Conservation (phyloP, 2,888 invertebrate genomes). For the Julus scandinavius region DNA sequence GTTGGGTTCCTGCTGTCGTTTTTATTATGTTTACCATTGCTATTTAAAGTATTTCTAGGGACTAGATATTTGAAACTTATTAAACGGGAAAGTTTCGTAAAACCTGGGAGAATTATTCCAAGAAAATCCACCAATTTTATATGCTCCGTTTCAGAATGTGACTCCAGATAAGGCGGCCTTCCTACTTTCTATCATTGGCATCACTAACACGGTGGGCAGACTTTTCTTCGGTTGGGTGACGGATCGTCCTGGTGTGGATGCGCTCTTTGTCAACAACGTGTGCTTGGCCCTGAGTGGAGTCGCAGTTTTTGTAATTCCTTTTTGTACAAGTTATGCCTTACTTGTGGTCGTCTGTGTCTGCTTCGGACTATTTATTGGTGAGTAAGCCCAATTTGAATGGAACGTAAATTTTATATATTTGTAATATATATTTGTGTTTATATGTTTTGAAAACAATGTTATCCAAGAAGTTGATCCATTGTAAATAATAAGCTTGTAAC, state of each 20-base stretch:
- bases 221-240: conserved; percentile 90
- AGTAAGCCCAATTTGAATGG: conserved; percentile 67
- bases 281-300: conserved; percentile 91
- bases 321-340: conserved; percentile 80
- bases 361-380: conserved; percentile 92
- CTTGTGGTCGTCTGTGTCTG: conserved; percentile 85
- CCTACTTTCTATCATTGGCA: conserved; percentile 69
- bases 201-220: conserved; percentile 94
- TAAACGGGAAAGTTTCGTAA: too few species aligned
- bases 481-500: too few species aligned
- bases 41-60: too few species aligned
- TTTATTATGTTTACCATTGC: too few species aligned
- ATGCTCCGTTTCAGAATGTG: conserved; percentile 60
- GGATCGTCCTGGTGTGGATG: conserved; percentile 81
- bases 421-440: too few species aligned
- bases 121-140: neutral
- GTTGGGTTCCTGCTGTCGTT: too few species aligned
- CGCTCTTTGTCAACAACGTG: conserved; percentile 90
- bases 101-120: neutral
- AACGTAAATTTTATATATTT: too few species aligned
- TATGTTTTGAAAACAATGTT: too few species aligned
- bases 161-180: conserved; percentile 67
- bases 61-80: too few species aligned
- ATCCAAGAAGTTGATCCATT: too few species aligned
- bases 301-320: conserved; percentile 83